These are phyloP conservation scores for Zeuzera pyrina DNA, from an alignment of 2,888 invertebrate genomes.

Conservation along the genomic window DNA sequence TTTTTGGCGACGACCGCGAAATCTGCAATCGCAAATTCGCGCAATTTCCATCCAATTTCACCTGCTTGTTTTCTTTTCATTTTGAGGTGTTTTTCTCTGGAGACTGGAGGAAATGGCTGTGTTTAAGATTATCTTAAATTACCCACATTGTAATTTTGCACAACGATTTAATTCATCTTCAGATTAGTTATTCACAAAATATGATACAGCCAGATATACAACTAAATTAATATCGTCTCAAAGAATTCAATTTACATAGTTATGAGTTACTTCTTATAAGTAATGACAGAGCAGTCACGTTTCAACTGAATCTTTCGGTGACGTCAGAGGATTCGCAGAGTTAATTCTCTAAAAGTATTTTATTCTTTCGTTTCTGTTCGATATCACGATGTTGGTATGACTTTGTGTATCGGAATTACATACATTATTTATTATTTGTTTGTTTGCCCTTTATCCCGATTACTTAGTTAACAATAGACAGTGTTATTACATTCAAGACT, in stretches of 20 bases:
- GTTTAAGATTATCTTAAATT: conserved; percentile 2
- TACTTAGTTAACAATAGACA: conserved; percentile 3
- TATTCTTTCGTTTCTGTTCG: too few species aligned
- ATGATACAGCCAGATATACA: too few species aligned
- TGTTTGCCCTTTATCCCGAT: conserved; percentile 2
- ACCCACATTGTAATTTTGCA: too few species aligned
- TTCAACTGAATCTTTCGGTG: too few species aligned
- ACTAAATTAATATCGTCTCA: too few species aligned
- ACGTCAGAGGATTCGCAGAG: too few species aligned
- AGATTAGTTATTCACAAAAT: too few species aligned
- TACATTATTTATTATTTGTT: conserved; percentile 10
- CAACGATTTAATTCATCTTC: too few species aligned
- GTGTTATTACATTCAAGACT: conserved; percentile 3
- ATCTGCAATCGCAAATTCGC: conserved; percentile 12
- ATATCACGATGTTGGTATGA: conserved; percentile 2
- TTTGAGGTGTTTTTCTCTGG: conserved; percentile 12
- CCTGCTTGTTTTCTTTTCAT: conserved; percentile 18
- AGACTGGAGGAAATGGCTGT: conserved; percentile 9
- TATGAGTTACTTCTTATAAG: too few species aligned
- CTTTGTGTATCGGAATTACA: conserved; percentile 1
- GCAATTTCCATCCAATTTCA: conserved; percentile 19
- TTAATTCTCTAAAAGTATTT: too few species aligned
- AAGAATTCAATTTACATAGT: too few species aligned
- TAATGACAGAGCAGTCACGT: too few species aligned
- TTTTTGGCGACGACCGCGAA: conserved; percentile 10